Evolutionary conservation across 2,797 vertebrate species (phyloP), one percentile per base, ranked within the genome.

Genomic region (Mus minutoides): DNA sequence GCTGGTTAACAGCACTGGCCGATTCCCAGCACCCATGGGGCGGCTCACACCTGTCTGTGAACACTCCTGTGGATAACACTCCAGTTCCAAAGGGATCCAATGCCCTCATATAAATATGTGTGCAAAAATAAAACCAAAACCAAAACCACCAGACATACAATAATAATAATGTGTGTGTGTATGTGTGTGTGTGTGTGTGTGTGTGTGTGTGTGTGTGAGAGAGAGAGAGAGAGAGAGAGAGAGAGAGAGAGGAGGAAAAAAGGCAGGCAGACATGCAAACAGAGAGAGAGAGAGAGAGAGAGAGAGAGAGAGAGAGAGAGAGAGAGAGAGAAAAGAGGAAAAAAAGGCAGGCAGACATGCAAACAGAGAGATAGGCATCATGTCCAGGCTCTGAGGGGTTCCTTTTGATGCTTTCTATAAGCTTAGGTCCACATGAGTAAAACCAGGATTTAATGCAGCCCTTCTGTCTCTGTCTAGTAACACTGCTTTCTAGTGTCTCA

Each of bases 391-490:
- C 67, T 24, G 75, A 89, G 11, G 88, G 29, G 14, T 58, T 93
- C 24, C 67, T 73, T 49, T 13, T 24, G 6, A 79, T 22, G 54
- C 71, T 88, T 84, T 90, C 78, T 77, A 76, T 54, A 93, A 91
- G 83, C 71, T 80, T 91, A 37, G 88, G 69, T 75, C 73, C 62
- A 24, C 34, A 56, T 75, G 67, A 83, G 54, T 69, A 92, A 93
- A 90, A 26, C 8, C 31, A 80, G 31, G 64, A 9, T 43, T 64
- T 31, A 71, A 52, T 43, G 88, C 52, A 62, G 10, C 34, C 58
- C 52, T 88, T 75, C 26, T 1, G 24, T 75, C n/a, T 93, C 43
- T 49, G 49, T 49, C 49, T 49, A 49, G 49, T 11, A 10, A 8
- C 49, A 71, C 29, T 62, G 52, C 86, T 83, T 52, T 54, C 93